Conservation (phyloP, 1,140 invertebrate genomes). For the Drosophila arawakana region DNA sequence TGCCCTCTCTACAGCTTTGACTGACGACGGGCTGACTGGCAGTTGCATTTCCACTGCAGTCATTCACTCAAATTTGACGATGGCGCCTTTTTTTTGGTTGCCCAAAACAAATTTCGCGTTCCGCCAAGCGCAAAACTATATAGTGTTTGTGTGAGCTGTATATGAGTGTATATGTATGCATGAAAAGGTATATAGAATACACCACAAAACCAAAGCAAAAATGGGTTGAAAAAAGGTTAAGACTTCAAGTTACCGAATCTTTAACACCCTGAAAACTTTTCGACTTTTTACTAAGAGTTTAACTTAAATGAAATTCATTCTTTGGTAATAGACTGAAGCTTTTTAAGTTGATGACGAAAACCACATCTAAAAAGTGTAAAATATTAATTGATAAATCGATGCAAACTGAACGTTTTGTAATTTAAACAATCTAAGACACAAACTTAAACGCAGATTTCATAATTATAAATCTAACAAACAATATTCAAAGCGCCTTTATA, state of each 20-base stretch:
- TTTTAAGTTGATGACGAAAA: too few relatives aligned
- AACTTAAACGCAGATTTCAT: not conserved
- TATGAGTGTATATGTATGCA: not conserved
- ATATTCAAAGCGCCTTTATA: constrained; percentile 5
- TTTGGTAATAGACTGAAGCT: too few relatives aligned
- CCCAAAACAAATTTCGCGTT: constrained; percentile 64
- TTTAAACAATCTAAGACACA: too few relatives aligned
- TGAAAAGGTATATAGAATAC: constrained; percentile 43
- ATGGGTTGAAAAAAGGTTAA: not conserved
- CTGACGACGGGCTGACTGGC: constrained; percentile 39
- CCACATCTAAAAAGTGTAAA: too few relatives aligned
- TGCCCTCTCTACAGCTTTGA: not conserved
- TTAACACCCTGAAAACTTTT: not conserved
- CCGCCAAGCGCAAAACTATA: constrained; percentile 63
- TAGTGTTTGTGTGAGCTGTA: constrained; percentile 17
- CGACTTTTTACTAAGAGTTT: too few relatives aligned
- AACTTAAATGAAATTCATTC: too few relatives aligned
- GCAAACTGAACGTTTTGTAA: not conserved
- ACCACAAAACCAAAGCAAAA: constrained; percentile 13
- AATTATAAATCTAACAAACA: not conserved
- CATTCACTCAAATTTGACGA: constrained; percentile 69
- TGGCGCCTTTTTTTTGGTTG: constrained; percentile 52
- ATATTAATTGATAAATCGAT: too few relatives aligned
- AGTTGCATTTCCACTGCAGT: constrained; percentile 76
- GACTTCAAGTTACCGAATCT: not conserved